A percentile compares a stretch with the other conserved stretches of the same genome.
Evolutionary conservation across 2,888 invertebrate species (phyloP).

Genomic region (Bimastos eiseni): DNA sequence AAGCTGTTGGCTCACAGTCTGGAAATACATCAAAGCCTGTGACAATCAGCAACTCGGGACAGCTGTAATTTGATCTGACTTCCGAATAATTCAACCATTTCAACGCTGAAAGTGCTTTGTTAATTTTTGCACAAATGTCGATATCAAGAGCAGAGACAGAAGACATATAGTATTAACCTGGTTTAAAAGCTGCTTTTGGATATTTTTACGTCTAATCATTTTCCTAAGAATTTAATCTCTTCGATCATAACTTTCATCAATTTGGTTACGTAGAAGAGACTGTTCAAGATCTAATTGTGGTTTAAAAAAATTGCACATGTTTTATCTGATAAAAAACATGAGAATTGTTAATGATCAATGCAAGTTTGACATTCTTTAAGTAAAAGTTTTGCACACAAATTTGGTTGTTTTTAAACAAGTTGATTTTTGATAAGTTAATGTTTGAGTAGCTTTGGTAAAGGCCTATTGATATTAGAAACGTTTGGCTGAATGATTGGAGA

Average conservation of each 20-base stretch:
- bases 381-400: neutral
- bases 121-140: neutral
- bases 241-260: neutral
- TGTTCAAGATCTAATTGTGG: neutral
- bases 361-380: neutral
- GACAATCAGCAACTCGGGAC: constrained; percentile 47
- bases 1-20: constrained; percentile 65
- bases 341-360: neutral
- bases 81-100: constrained; percentile 3
- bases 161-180: neutral
- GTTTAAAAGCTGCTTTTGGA: too few species aligned
- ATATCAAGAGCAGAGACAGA: neutral
- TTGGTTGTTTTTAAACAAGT: too few species aligned
- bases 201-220: neutral
- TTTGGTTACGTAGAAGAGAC: neutral
- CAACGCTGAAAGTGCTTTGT: neutral
- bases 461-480: too few species aligned
- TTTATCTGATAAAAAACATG: neutral
- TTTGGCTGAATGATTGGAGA: too few species aligned
- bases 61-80: constrained; percentile 31
- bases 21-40: constrained; percentile 46
- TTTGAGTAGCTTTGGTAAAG: too few species aligned
- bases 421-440: too few species aligned
- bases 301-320: neutral
- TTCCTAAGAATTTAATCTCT: neutral